phyloP scores from a whole-genome alignment of 2,113 vertebrate species.

The Gymnorhina tibicen region DNA sequence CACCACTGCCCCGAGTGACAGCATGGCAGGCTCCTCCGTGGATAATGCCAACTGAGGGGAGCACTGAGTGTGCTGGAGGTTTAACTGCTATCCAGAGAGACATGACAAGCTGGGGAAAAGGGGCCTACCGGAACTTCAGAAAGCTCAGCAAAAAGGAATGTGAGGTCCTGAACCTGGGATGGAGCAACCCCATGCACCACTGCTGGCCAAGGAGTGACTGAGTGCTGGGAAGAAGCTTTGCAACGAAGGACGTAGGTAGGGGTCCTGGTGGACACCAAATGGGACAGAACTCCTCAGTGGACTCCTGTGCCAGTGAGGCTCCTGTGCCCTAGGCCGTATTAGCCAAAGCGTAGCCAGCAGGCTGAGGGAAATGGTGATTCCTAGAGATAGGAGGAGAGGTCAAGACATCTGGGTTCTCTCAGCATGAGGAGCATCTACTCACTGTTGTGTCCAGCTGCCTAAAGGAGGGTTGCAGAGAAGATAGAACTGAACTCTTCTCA shows the following conservation, averaged over 20 bases:
- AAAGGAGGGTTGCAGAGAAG: not conserved
- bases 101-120: not conserved
- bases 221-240: not conserved
- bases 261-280: not conserved
- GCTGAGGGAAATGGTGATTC: not conserved
- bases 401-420: not conserved
- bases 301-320: not conserved
- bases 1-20: rapidly evolving
- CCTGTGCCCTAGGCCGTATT: not conserved
- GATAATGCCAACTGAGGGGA: not conserved
- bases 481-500: not conserved
- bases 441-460: not conserved
- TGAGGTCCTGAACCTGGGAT: not conserved
- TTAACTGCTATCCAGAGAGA: not conserved
- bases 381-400: not conserved
- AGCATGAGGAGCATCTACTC: not conserved
- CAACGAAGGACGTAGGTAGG: rapidly evolving
- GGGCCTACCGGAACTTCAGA: not conserved
- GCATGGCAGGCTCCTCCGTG: not conserved
- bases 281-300: not conserved
- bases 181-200: not conserved
- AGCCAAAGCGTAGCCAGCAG: not conserved
- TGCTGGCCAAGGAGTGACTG: rapidly evolving
- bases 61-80: not conserved
- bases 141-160: not conserved